A percentile compares a stretch with the other conserved stretches of the same genome.
Evolutionary conservation across 2,888 invertebrate genomes (phyloP).

Genomic region (Theretra japonica): DNA sequence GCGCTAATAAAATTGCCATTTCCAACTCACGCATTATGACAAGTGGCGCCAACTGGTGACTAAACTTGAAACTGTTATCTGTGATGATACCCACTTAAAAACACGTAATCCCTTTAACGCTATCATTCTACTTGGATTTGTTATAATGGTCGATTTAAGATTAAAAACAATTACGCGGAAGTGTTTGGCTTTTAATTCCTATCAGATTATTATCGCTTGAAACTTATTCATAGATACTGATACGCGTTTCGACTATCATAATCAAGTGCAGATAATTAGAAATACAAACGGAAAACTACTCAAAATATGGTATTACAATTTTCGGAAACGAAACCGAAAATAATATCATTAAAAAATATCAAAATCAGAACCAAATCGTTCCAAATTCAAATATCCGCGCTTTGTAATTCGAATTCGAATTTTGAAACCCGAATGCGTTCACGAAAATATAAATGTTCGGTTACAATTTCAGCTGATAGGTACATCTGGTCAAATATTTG

Average conservation of each 20-base stretch:
- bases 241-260: background rate
- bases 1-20: background rate
- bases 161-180: constrained; percentile 1
- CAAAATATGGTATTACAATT: background rate
- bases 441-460: constrained; percentile 39
- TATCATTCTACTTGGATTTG: background rate
- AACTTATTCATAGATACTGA: background rate
- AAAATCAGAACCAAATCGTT: background rate
- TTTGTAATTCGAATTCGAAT: constrained; percentile 30
- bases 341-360: background rate
- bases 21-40: background rate
- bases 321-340: background rate
- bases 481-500: constrained; percentile 70
- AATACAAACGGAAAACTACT: background rate
- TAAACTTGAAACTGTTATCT: background rate
- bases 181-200: background rate
- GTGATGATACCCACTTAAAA: background rate
- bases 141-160: background rate
- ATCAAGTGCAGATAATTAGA: background rate
- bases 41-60: background rate
- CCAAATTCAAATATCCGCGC: constrained; percentile 11
- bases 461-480: constrained; percentile 32
- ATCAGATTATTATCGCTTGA: background rate
- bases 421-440: constrained; percentile 40
- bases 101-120: background rate